These are phyloP conservation scores for Drosophila tropicalis DNA, from an alignment of 1,140 invertebrate genomes.

Conservation along the genomic window DNA sequence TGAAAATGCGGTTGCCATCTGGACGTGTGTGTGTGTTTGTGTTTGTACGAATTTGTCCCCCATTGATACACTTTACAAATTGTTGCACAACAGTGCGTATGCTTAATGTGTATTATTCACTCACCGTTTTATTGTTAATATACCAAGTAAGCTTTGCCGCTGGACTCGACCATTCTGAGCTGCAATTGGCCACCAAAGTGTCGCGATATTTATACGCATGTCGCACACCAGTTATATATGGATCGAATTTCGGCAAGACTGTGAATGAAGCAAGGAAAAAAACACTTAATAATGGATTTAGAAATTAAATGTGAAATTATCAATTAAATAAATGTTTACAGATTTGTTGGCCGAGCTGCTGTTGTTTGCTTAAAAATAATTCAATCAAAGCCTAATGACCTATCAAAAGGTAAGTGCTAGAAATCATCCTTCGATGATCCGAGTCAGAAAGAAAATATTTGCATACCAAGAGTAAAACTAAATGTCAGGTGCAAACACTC, in stretches of 20 bases:
- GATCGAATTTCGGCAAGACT: conserved; percentile 83
- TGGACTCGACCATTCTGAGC: conserved; percentile 83
- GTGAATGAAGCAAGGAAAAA: conserved; percentile 40
- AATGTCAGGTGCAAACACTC: conserved; percentile 31
- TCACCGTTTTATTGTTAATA: conserved; percentile 84
- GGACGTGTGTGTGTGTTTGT: background rate
- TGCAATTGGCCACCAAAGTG: conserved; percentile 83
- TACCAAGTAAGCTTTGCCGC: conserved; percentile 84
- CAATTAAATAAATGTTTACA: too few species aligned
- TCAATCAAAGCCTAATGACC: too few species aligned
- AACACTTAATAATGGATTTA: background rate
- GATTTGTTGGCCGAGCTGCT: too few species aligned
- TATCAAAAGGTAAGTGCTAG: too few species aligned
- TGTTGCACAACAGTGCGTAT: conserved; percentile 34
- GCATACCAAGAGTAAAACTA: background rate
- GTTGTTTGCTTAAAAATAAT: too few species aligned
- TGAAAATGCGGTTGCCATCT: conserved; percentile 8
- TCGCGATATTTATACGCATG: conserved; percentile 83
- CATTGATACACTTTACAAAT: background rate
- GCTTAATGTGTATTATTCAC: conserved; percentile 37
- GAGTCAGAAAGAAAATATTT: background rate
- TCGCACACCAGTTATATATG: conserved; percentile 80
- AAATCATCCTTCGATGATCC: too few species aligned
- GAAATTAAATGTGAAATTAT: background rate
- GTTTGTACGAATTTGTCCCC: background rate